Conservation (phyloP, 2,888 invertebrate species). For the Dynastes tityus region DNA sequence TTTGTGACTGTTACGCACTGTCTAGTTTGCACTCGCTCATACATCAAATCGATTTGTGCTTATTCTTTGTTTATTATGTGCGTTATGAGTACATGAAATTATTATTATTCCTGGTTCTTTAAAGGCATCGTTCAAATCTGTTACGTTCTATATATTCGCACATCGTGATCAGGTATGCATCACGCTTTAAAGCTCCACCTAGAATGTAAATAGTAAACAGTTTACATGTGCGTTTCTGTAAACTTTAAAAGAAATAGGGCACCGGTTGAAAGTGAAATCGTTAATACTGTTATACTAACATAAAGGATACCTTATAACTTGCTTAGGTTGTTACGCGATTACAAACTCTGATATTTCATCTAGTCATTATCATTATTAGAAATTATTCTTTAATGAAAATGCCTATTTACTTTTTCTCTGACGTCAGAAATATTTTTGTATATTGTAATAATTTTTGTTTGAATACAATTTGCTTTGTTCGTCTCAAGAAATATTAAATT, state of each 20-base stretch:
- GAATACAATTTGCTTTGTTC: too few relatives aligned
- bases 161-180: conserved; percentile 21
- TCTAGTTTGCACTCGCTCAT: conserved; percentile 6
- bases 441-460: too few relatives aligned
- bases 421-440: too few relatives aligned
- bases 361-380: too few relatives aligned
- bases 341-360: neutral
- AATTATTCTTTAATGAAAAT: too few relatives aligned
- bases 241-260: conserved; percentile 63
- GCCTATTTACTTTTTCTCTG: too few relatives aligned
- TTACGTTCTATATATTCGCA: conserved; percentile 39
- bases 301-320: neutral
- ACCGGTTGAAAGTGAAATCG: conserved; percentile 67
- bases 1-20: conserved; percentile 18
- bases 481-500: too few relatives aligned
- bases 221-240: conserved; percentile 31
- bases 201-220: conserved; percentile 6
- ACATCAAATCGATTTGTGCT: conserved; percentile 5
- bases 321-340: neutral
- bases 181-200: conserved; percentile 19
- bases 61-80: conserved; percentile 15
- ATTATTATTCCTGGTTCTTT: conserved; percentile 1
- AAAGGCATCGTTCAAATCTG: conserved; percentile 25
- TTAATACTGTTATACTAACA: conserved; percentile 8
- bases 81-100: conserved; percentile 26